Percentiles rank a stretch among this genome's conserved stretches.
Evolutionary conservation across 2,888 invertebrate genomes (phyloP).

Genomic region (Ichneumoninae sp.): DNA sequence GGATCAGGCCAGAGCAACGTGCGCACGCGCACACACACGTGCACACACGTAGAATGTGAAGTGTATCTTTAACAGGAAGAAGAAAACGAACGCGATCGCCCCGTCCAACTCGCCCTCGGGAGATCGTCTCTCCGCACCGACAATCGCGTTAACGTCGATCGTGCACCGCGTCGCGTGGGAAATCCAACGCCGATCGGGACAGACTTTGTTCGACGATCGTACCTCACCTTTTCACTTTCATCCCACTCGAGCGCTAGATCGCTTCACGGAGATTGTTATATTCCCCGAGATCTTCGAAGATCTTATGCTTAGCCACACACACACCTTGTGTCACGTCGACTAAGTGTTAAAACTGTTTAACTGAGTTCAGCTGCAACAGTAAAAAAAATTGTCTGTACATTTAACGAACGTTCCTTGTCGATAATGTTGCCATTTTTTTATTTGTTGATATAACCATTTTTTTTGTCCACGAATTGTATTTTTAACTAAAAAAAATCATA

Average conservation of each 20-base stretch:
- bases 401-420: neutral
- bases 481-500: neutral
- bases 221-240: constrained; percentile 58
- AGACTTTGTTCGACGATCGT: constrained; percentile 61
- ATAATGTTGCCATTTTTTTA: neutral
- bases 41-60: neutral
- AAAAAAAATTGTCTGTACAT: neutral
- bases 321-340: constrained; percentile 9
- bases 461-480: neutral
- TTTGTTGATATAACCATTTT: too few species aligned
- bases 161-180: constrained; percentile 62
- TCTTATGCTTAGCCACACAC: constrained; percentile 4
- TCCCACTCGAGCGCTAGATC: constrained; percentile 41
- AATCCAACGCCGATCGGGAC: constrained; percentile 66
- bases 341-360: constrained; percentile 1
- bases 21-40: neutral
- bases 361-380: neutral
- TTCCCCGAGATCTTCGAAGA: constrained; percentile 16
- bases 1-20: constrained; percentile 43
- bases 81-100: constrained; percentile 56
- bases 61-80: constrained; percentile 34
- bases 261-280: constrained; percentile 20
- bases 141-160: constrained; percentile 52
- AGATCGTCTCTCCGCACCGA: constrained; percentile 32
- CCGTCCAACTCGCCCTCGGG: constrained; percentile 33